Evolutionary conservation across 2,888 invertebrate species (phyloP), one percentile per base, ranked within the genome.

Genomic region (Xylota sylvarum): DNA sequence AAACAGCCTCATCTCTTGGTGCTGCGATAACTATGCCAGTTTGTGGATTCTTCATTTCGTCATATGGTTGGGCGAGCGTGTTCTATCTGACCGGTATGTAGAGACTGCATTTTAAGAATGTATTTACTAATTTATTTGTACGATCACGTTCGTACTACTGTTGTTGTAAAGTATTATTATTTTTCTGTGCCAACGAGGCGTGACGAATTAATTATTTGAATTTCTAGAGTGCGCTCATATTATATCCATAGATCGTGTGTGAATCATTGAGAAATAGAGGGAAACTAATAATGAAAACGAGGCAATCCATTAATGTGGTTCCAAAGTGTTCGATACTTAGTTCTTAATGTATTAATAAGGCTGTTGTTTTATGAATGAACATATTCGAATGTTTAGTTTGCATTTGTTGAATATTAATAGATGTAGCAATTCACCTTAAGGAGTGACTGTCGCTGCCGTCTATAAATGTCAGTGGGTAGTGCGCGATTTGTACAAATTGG

Each of bases 11-110:
- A 23, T 97, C 97, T 6, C 94, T 98, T 89, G 98, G 98, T 17
- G 98, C 98, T 30, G 97, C 98, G 6, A 93, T 98, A 52, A 97
- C 97, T 0, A 96, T 98, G 95, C 98, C 98, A 0, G 94, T 97
- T 87, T 96, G 97, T 89, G 97, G 97, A 14, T 95, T 95, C 90
- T 94, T 98, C 76, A 97, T 97, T 88, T 95, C 95, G 6, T 94
- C 95, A 80, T 93, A 96, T 73, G 97, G 98, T 10, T 98, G 98
- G 98, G 96, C 96, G 88, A 97, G 97, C 0, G 96, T 97, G 17
- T 98, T 98, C 93, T 98, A 98, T 92, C 94, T 97, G 85, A 97
- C 97, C 73, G 96, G 95, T 93, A 91, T 92, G 91, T 88, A 30
- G 7, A 12, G 27, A 43, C 40, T 12, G 9, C 14, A 64, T 19